phyloP scores from a whole-genome alignment of 2,888 invertebrate species.

The Chymomyza procnemis region DNA sequence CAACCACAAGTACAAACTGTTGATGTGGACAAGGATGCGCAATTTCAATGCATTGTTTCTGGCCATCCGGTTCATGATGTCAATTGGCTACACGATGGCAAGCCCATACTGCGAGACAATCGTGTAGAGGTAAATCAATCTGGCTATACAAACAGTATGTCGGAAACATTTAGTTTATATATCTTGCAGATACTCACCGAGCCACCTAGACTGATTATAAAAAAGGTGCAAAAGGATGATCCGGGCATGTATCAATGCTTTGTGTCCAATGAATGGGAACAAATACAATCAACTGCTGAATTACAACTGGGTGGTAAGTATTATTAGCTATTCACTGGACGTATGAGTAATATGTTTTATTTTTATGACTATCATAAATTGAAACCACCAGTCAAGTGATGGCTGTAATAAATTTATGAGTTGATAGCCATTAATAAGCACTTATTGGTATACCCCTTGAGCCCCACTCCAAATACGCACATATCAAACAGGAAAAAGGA shows the following conservation, averaged over 20 bases:
- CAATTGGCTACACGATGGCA: slow-evolving; percentile 89
- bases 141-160: neutral
- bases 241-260: slow-evolving; percentile 96
- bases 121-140: slow-evolving; percentile 80
- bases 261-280: slow-evolving; percentile 90
- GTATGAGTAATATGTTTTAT: slow-evolving; percentile 27
- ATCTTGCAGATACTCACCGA: slow-evolving; percentile 75
- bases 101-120: slow-evolving; percentile 81
- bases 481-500: neutral
- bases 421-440: slow-evolving; percentile 57
- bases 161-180: slow-evolving; percentile 49
- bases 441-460: slow-evolving; percentile 28
- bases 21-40: slow-evolving; percentile 90
- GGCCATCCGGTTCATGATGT: slow-evolving; percentile 91
- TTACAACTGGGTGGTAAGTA: slow-evolving; percentile 87
- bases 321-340: slow-evolving; percentile 3
- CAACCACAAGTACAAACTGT: slow-evolving; percentile 88
- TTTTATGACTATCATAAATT: slow-evolving; percentile 24
- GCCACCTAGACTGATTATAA: slow-evolving; percentile 81
- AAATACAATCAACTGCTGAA: slow-evolving; percentile 90
- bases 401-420: slow-evolving; percentile 44
- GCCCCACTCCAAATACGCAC: neutral
- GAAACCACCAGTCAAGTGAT: slow-evolving; percentile 5
- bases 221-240: slow-evolving; percentile 87
- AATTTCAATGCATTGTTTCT: slow-evolving; percentile 91